Percentiles rank a stretch among this genome's conserved stretches.
These are phyloP conservation scores for Lathronympha strigana DNA, from an alignment of 2,888 invertebrate species.

Conservation along the genomic window DNA sequence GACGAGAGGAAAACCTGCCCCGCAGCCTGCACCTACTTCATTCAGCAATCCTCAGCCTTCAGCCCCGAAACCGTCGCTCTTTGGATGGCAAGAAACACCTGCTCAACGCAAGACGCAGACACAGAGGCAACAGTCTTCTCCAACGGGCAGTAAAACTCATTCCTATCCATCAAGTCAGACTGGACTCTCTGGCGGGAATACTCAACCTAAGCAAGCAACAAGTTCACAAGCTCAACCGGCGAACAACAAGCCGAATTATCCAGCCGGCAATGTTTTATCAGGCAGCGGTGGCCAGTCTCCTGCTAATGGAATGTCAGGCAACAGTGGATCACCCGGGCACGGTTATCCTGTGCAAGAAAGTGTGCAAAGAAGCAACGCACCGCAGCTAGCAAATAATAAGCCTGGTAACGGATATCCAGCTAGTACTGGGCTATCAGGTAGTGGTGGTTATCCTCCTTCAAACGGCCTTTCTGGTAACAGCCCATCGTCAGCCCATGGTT, in stretches of 20 bases:
- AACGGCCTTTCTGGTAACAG: constrained; percentile 68
- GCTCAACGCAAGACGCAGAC: constrained; percentile 58
- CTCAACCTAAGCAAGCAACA: constrained; percentile 42
- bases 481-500: constrained; percentile 48
- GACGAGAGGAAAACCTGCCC: constrained; percentile 61
- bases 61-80: constrained; percentile 62
- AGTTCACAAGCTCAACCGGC: constrained; percentile 53
- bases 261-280: constrained; percentile 69
- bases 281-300: constrained; percentile 63
- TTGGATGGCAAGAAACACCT: constrained; percentile 75
- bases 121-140: constrained; percentile 58
- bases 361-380: constrained; percentile 65
- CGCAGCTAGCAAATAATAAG: constrained; percentile 43
- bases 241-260: constrained; percentile 43
- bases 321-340: constrained; percentile 54
- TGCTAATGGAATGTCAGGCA: constrained; percentile 70
- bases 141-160: constrained; percentile 45
- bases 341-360: constrained; percentile 71
- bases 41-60: constrained; percentile 68
- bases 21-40: constrained; percentile 73
- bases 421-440: constrained; percentile 69
- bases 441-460: constrained; percentile 62
- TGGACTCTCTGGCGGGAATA: constrained; percentile 45
- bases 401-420: constrained; percentile 51
- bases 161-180: constrained; percentile 51